Evolutionary conservation across 2,888 invertebrate species (phyloP).

Genomic region (Lithophane semibrunnea): DNA sequence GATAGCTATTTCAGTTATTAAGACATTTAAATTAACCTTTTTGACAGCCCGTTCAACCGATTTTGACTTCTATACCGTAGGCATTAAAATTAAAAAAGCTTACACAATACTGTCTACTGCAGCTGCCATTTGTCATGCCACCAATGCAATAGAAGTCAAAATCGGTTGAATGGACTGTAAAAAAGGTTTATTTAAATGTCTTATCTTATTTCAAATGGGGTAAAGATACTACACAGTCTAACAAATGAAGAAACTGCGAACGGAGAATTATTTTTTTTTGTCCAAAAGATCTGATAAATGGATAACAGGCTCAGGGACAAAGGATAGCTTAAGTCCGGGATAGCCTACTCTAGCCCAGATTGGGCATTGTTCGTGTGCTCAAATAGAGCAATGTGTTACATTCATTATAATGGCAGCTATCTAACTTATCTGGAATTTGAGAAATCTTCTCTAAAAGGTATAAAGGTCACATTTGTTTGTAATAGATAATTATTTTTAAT

Average conservation of each 20-base stretch:
- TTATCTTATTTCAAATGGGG: too few relatives aligned
- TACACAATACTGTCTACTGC: too few relatives aligned
- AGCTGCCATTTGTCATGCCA: too few relatives aligned
- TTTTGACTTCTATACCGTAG: too few relatives aligned
- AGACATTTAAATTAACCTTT: too few relatives aligned
- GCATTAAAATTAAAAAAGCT: too few relatives aligned
- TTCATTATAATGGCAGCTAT: neutral
- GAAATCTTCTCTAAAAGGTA: conserved; percentile 12
- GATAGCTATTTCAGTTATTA: neutral
- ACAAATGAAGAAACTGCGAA: neutral
- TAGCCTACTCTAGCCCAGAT: neutral
- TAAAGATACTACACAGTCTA: neutral
- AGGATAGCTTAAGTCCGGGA: neutral
- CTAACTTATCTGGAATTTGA: conserved; percentile 7
- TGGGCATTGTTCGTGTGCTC: neutral
- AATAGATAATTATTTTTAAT: neutral
- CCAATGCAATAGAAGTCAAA: too few relatives aligned
- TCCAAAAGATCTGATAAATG: conserved; percentile 9
- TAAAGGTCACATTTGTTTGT: conserved; percentile 12
- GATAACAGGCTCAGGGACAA: conserved; percentile 16
- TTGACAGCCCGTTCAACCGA: too few relatives aligned
- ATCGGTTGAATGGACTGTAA: too few relatives aligned
- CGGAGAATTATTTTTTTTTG: neutral
- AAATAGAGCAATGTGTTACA: neutral
- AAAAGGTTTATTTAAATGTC: too few relatives aligned